Conservation (phyloP, 2,888 invertebrate species). For the Sinodicranocentrus sp. region DNA sequence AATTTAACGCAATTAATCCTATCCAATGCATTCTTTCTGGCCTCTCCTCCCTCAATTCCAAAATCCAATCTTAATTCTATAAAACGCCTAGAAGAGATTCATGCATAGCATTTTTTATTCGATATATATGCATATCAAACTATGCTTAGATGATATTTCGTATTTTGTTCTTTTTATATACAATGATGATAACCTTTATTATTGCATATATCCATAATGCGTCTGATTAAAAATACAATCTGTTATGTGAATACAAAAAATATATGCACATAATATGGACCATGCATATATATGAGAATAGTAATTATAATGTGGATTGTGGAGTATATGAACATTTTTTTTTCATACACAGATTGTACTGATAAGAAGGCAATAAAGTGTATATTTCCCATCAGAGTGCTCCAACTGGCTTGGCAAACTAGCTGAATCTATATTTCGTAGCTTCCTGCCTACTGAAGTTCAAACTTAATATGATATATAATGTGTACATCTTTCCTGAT, state of each 20-base stretch:
- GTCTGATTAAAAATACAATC: no score
- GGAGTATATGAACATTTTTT: neutral
- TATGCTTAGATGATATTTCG: neutral
- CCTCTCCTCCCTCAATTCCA: conserved; percentile 52
- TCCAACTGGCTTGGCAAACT: conserved; percentile 7
- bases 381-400: conserved; percentile 27
- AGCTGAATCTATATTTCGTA: neutral
- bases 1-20: conserved; percentile 65
- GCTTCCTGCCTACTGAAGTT: conserved; percentile 4
- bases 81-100: conserved; percentile 25
- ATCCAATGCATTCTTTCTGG: conserved; percentile 33
- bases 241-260: neutral
- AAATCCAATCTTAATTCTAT: conserved; percentile 55
- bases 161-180: neutral
- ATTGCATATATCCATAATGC: neutral
- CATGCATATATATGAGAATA: neutral
- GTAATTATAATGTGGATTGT: conserved; percentile 17
- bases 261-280: neutral
- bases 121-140: neutral
- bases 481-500: conserved; percentile 10
- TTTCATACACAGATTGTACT: conserved; percentile 4
- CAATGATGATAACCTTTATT: conserved; percentile 12
- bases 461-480: conserved; percentile 31
- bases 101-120: conserved; percentile 18
- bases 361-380: conserved; percentile 39